Evolutionary conservation across 2,888 invertebrate species (phyloP).

Genomic region (Aricia artaxerxes): DNA sequence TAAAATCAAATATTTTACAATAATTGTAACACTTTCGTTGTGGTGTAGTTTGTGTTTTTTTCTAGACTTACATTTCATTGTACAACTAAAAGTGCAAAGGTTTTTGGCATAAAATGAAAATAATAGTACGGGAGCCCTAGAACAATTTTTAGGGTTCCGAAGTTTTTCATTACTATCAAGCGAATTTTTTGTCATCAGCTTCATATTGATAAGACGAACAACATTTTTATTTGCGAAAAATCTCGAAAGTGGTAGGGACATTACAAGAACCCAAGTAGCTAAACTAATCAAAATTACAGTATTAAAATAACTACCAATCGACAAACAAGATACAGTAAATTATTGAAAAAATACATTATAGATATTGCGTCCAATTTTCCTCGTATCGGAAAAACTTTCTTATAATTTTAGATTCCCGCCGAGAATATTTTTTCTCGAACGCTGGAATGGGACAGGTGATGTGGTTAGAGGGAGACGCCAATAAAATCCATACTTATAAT

Average conservation of each 20-base stretch:
- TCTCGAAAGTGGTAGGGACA: no score
- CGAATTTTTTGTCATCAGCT: no score
- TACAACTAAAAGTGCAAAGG: no score
- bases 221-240: no score
- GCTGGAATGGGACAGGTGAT: slow-evolving; percentile 54
- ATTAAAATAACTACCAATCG: neutral
- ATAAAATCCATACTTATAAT: slow-evolving; percentile 81
- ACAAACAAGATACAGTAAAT: neutral
- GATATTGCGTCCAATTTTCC: slow-evolving; percentile 12
- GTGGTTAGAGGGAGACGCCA: slow-evolving; percentile 58
- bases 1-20: neutral
- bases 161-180: no score
- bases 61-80: no score
- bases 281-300: neutral
- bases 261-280: neutral
- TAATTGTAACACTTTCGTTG: neutral
- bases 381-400: slow-evolving; percentile 37
- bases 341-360: neutral
- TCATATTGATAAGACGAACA: no score
- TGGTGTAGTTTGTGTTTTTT: no score
- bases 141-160: no score
- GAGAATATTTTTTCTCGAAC: slow-evolving; percentile 69
- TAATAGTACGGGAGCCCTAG: neutral
- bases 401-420: slow-evolving; percentile 75
- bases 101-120: no score